A percentile compares a stretch with the other conserved stretches of the same genome.
Conservation (phyloP, 2,797 vertebrate species). For the Esox masquinongy region DNA sequence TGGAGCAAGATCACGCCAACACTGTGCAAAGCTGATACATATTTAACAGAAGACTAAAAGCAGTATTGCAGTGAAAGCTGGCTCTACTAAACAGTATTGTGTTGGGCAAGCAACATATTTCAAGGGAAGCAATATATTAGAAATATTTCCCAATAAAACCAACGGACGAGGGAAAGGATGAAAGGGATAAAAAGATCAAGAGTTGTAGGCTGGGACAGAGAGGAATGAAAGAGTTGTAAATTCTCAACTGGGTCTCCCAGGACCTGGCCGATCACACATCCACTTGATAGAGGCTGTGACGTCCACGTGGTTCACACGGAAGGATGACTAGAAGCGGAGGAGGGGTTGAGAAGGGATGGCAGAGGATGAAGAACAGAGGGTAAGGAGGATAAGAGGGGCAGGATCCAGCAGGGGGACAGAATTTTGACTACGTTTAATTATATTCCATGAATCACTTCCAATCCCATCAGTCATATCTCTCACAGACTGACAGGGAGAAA, state of each 20-base stretch:
- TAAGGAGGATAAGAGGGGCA: background rate
- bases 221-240: too few species aligned
- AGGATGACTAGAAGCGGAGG: background rate
- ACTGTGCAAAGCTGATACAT: too few species aligned
- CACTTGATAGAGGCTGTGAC: background rate
- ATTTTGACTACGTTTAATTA: constrained; percentile 62
- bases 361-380: constrained; percentile 6
- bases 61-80: too few species aligned
- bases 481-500: constrained; percentile 50
- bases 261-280: background rate
- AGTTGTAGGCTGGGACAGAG: too few species aligned
- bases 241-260: background rate
- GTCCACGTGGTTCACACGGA: background rate
- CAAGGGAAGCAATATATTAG: too few species aligned
- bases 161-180: too few species aligned
- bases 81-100: too few species aligned
- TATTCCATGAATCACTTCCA: constrained; percentile 65
- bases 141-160: too few species aligned
- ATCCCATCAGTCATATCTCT: constrained; percentile 66
- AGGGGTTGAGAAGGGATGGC: background rate
- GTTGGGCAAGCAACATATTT: too few species aligned
- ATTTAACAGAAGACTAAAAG: too few species aligned
- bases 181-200: too few species aligned
- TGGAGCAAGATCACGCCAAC: too few species aligned
- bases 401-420: constrained; percentile 32